Base-by-base conservation (phyloP, 2,113 vertebrate genomes). In the Poeciliopsis occidentalis region DNA sequence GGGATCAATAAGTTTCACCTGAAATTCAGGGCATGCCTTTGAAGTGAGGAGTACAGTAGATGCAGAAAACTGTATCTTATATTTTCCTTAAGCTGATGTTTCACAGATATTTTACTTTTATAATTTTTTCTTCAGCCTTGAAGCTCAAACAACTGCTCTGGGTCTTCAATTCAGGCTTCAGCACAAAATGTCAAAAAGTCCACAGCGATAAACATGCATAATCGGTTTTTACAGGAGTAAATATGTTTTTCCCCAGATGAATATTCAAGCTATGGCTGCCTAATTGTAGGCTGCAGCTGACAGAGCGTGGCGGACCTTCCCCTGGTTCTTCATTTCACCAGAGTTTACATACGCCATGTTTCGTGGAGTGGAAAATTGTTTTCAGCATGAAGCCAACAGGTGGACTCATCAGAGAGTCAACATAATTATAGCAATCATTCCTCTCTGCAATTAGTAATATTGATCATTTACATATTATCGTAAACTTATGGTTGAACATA, bases 361-460 rank as follows among this genome's bases (percentile, higher is more conserved):
- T 88, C 87, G 44, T 90, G 84, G 88, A 91, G 87, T 89, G 92
- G 91, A 92, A 92, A 92, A 93, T 91, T 90, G 89, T 90, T 91
- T 90, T 88, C 91, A 87, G 81, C 85, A 39, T 86, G 84, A 86
- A 75, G 83, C 89, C 87, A 88, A 92, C 91, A 93, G 91, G 91
- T 93, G 91, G 90, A 89, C 87, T 88, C 87, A 88, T 93, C 89
- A 89, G 77, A 83, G 77, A 92, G 84, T 91, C 86, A 73, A 84
- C 87, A 83, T 84, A 90, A 92, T 91, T 81, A 80, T 83, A 70
- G 81, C 83, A 92, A 88, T 90, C 84, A 79, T 88, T 87, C 69
- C 82, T 73, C 84, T 75, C 85, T 73, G 82, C 89, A 90, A 87
- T 90, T 89, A 87, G 64, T 76, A 86, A 79, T 91, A 88, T 89